Evolutionary conservation across 2,888 invertebrate genomes (phyloP).

Genomic region (Harpagoxenus sublaevis): DNA sequence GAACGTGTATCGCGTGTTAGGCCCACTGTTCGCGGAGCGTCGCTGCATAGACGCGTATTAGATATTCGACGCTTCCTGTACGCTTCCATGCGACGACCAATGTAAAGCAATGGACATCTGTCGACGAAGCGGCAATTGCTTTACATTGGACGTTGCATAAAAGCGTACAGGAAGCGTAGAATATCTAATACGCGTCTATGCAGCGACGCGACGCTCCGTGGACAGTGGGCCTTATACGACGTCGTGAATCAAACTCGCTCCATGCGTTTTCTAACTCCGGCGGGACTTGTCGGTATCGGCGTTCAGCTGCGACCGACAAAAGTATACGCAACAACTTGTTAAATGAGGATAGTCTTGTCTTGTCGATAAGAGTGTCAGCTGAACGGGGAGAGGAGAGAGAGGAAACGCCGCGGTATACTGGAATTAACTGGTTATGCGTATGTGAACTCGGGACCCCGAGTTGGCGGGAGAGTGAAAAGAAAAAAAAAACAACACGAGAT

Average conservation of each 20-base stretch:
- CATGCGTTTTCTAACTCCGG: neutral
- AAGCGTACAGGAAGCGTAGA: too few species aligned
- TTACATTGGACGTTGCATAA: too few species aligned
- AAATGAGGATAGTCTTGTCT: conserved; percentile 28
- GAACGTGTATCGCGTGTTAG: neutral
- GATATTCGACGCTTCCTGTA: too few species aligned
- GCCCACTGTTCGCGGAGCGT: too few species aligned
- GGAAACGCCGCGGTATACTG: conserved; percentile 29
- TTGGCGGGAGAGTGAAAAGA: conserved; percentile 40
- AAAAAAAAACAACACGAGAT: conserved; percentile 62
- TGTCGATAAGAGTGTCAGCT: conserved; percentile 37
- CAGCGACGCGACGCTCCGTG: too few species aligned
- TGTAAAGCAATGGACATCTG: too few species aligned
- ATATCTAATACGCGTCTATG: too few species aligned
- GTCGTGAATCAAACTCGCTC: neutral
- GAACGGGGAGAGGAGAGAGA: neutral
- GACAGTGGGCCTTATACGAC: too few species aligned
- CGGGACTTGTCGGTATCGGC: neutral
- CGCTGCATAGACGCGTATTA: too few species aligned
- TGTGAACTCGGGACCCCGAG: conserved; percentile 69
- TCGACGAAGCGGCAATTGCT: too few species aligned
- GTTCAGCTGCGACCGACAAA: conserved; percentile 18
- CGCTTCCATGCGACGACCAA: too few species aligned
- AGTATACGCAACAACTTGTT: conserved; percentile 27
- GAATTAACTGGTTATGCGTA: conserved; percentile 67